These are phyloP conservation scores for Aproaerema taeniolella DNA, from an alignment of 2,888 invertebrate genomes.

Conservation along the genomic window DNA sequence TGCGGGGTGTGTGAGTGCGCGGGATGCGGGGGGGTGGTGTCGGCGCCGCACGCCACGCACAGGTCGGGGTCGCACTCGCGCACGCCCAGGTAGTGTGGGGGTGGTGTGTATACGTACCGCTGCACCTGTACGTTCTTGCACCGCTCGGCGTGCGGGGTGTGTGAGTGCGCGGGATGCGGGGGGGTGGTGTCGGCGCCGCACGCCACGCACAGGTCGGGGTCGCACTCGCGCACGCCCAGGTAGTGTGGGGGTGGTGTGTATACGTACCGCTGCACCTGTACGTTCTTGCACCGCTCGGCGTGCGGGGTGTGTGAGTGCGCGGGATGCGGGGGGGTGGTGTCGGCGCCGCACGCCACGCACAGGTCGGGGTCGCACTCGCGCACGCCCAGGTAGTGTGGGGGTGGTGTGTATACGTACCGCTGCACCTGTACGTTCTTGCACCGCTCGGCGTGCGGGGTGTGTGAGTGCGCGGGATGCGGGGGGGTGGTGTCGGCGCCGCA, in stretches of 20 bases:
- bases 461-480: neutral
- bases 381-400: slow-evolving; percentile 82
- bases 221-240: too few relatives aligned
- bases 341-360: too few relatives aligned
- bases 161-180: neutral
- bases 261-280: slow-evolving; percentile 89
- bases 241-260: neutral
- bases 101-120: slow-evolving; percentile 57
- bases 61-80: too few relatives aligned
- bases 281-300: slow-evolving; percentile 94
- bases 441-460: too few relatives aligned
- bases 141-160: too few relatives aligned
- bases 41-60: slow-evolving; percentile 97
- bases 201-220: slow-evolving; percentile 95
- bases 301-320: too few relatives aligned
- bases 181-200: slow-evolving; percentile 95
- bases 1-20: too few relatives aligned
- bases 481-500: too few relatives aligned
- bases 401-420: slow-evolving; percentile 50
- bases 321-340: slow-evolving; percentile 39
- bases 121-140: slow-evolving; percentile 96
- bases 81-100: too few relatives aligned
- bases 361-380: too few relatives aligned
- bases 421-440: slow-evolving; percentile 96
- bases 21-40: slow-evolving; percentile 77